These are phyloP conservation scores for Eleutherodactylus coqui DNA, from an alignment of 2,797 vertebrate species.

Conservation along the genomic window DNA sequence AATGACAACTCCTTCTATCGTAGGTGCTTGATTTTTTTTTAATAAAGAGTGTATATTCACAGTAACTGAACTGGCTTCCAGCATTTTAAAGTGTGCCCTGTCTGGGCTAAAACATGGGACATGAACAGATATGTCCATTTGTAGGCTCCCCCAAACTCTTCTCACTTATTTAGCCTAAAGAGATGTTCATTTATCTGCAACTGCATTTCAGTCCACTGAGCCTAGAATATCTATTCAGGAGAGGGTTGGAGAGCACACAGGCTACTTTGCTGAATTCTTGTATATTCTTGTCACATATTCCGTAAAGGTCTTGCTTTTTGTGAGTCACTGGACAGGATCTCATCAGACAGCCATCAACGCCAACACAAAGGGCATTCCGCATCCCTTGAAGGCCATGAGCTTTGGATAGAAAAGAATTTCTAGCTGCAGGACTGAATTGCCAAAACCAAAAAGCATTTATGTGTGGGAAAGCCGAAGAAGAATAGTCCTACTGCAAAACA, in stretches of 20 bases:
- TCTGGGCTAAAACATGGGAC: not conserved
- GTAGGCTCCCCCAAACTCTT: not conserved
- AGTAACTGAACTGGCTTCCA: not conserved
- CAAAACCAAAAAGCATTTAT: not conserved
- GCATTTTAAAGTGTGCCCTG: not conserved
- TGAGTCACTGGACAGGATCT: conserved; percentile 55
- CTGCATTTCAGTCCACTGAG: conserved; percentile 6
- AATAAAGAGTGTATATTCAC: too few species aligned
- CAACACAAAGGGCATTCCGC: conserved; percentile 55
- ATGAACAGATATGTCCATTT: not conserved
- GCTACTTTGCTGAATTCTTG: conserved; percentile 11
- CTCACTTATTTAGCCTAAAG: not conserved
- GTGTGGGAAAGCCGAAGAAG: not conserved
- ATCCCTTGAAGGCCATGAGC: conserved; percentile 25
- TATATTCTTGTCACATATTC: conserved; percentile 53
- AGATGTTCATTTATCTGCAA: not conserved
- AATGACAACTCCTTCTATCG: too few species aligned
- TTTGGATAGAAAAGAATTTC: conserved; percentile 33
- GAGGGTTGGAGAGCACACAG: not conserved
- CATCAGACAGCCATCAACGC: conserved; percentile 54
- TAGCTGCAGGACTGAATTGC: not conserved
- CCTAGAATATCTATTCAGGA: conserved; percentile 16
- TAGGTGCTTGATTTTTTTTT: too few species aligned
- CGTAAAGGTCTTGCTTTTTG: conserved; percentile 46
- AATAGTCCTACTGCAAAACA: not conserved